Evolutionary conservation across 35 echinoderm and acorn worm genomes (phyloP), one percentile per base, ranked within the genome.

Genomic region (Antedon bifida): DNA sequence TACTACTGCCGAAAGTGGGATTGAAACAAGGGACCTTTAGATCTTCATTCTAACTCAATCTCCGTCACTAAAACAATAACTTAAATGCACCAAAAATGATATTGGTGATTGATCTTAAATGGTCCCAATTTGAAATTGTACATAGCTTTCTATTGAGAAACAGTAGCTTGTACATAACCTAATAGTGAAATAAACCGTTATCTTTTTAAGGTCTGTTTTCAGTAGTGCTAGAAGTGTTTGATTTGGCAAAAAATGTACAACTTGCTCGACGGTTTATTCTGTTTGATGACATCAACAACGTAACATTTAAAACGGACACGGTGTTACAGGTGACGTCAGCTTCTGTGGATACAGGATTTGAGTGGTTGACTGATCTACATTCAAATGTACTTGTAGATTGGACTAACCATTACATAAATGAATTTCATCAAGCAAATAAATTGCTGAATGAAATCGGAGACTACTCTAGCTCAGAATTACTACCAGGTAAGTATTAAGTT

Each of bases 181-280:
- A n/a, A n/a, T n/a, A n/a, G n/a, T n/a, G n/a, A n/a, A n/a, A n/a
- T n/a, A n/a, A 44, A 82, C 46, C 33, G 19, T 35, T 35, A 21
- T 74, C n/a, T 34, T 5, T 75, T 35, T 75, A 2, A 88, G 86
- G 86, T 77, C 23, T 82, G 0, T 88, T 83, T 75, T 88, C 79
- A 13, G 33, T 88, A 39, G 34, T 82, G 0, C 29, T 88, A 29
- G 33, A 19, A 13, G 80, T 46, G 14, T 34, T 46, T 33, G 86
- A 88, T 75, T 16, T 44, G 5, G 81, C 81, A 19, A 74, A 38
- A 34, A 88, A 88, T 39, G 32, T 34, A 9, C 21, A 76, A 8
- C 36, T 42, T 16, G 30, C 34, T 30, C 75, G 79, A 46, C 86
- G 86, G 0, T 88, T 82, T 83, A 80, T 88, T n/a, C 64, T 88